Evolutionary conservation across 2,888 invertebrate species (phyloP).

Genomic region (Pachycephus smyrnensis): DNA sequence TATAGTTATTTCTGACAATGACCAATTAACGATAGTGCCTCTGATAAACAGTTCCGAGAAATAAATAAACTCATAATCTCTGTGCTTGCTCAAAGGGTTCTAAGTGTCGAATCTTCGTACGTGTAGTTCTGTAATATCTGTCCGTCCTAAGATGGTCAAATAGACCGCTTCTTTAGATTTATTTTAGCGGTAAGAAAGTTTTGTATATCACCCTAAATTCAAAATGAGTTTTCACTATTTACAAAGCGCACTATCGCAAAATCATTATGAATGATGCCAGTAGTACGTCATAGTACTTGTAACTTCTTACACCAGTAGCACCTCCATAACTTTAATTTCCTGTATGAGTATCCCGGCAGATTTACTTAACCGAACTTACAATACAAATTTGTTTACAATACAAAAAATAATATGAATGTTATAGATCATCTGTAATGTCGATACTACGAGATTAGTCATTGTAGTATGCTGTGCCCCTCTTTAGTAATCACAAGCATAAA

Average conservation of each 20-base stretch:
- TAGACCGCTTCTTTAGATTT: conserved; percentile 5
- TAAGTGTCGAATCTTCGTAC: neutral
- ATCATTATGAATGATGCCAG: neutral
- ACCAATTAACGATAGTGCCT: neutral
- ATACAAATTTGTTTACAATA: neutral
- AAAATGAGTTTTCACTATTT: conserved; percentile 1
- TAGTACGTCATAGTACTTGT: neutral
- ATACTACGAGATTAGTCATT: neutral
- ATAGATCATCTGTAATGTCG: neutral
- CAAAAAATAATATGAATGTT: neutral
- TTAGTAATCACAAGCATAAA: neutral
- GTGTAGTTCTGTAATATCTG: neutral
- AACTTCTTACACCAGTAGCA: neutral
- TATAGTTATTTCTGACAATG: neutral
- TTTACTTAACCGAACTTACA: neutral
- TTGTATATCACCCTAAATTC: neutral
- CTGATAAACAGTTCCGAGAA: neutral
- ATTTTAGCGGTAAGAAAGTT: conserved; percentile 4
- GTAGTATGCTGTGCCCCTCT: neutral
- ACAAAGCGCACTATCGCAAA: neutral
- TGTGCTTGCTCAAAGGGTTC: neutral
- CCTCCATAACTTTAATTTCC: no score
- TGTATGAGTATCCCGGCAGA: neutral
- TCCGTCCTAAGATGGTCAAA: conserved; percentile 1
- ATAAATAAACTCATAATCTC: neutral